Evolutionary conservation across 2,113 vertebrate species (phyloP).

Genomic region (Hemiscyllium ocellatum): DNA sequence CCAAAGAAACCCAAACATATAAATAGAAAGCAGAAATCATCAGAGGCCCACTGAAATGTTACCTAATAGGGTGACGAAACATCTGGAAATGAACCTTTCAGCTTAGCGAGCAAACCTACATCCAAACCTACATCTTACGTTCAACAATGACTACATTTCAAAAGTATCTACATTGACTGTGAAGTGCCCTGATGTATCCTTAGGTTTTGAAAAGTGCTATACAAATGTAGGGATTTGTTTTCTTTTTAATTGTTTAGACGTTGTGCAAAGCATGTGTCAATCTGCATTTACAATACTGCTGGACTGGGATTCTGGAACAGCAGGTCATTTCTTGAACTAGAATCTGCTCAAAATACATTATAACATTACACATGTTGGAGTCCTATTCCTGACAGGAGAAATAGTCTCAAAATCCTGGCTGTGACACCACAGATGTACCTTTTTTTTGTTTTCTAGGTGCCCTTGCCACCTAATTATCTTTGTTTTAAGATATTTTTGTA

Average conservation of each 20-base stretch:
- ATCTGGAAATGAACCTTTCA: too few species aligned
- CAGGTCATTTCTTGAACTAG: neutral
- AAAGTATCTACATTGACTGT: too few species aligned
- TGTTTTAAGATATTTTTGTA: neutral
- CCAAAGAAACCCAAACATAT: too few species aligned
- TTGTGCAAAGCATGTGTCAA: neutral
- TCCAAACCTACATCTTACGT: too few species aligned
- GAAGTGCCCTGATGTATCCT: too few species aligned
- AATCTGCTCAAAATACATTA: neutral
- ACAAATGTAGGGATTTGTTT: neutral
- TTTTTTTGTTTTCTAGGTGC: neutral
- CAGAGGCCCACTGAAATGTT: too few species aligned
- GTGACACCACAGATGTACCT: too few species aligned
- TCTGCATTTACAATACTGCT: neutral
- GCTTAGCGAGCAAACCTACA: too few species aligned
- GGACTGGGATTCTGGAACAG: neutral
- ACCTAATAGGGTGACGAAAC: too few species aligned
- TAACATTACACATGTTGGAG: neutral
- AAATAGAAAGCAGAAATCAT: too few species aligned
- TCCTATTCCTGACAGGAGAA: neutral
- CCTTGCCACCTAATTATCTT: neutral
- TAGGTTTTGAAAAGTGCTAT: neutral
- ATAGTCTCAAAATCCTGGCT: too few species aligned
- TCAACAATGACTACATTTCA: too few species aligned
- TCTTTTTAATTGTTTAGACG: neutral